Percentiles rank a stretch among this genome's conserved stretches.
phyloP scores from a whole-genome alignment of 2,113 vertebrate genomes.

The Phocoena sinus region DNA sequence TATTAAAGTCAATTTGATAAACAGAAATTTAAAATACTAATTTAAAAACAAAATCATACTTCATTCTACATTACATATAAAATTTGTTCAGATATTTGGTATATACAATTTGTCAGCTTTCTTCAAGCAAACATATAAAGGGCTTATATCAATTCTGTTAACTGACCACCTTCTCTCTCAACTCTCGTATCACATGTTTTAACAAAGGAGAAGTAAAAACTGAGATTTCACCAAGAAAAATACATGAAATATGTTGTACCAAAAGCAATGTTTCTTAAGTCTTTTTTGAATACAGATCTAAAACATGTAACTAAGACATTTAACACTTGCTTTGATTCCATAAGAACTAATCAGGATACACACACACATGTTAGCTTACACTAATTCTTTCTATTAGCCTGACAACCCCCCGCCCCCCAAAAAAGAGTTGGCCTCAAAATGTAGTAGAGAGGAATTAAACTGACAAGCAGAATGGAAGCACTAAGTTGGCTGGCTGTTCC shows the following conservation, averaged over 20 bases:
- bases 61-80: not conserved
- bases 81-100: not conserved
- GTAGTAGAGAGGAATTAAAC: not conserved
- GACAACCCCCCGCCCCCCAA: not conserved
- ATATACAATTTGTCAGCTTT: not conserved
- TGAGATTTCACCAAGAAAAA: not conserved
- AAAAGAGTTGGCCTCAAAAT: not conserved
- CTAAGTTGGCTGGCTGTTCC: not conserved
- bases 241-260: not conserved
- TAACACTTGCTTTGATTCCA: conserved; percentile 1
- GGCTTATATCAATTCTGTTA: not conserved
- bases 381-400: not conserved
- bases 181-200: not conserved
- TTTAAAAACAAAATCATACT: conserved; percentile 34
- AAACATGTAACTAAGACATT: conserved; percentile 1
- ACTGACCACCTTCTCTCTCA: not conserved
- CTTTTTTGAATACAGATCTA: not conserved
- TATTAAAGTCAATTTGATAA: not conserved
- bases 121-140: not conserved
- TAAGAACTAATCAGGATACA: not conserved
- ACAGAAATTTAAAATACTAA: not conserved
- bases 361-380: not conserved
- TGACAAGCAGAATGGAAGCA: not conserved
- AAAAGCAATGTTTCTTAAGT: conserved; percentile 6
- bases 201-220: not conserved